Conservation (phyloP, 2,888 invertebrate species). For the Nomada fucata region DNA sequence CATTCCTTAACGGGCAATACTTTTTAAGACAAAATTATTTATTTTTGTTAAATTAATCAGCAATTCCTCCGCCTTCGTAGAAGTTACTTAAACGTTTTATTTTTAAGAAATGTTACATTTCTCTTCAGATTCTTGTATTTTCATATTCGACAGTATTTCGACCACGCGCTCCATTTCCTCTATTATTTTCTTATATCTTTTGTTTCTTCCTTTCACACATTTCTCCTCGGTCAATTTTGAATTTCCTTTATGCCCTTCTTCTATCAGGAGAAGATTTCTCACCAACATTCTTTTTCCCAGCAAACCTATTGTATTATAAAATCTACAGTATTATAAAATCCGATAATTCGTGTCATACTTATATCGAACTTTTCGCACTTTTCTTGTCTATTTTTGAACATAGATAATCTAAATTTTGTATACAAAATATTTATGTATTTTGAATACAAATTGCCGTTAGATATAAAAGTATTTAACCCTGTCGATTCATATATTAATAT, state of each 20-base stretch:
- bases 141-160: slow-evolving; percentile 25
- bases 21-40: neutral
- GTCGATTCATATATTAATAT: no score
- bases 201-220: neutral
- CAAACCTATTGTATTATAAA: no score
- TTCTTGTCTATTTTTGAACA: neutral
- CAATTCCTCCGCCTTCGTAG: neutral
- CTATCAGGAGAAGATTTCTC: slow-evolving; percentile 2
- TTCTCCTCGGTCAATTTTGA: slow-evolving; percentile 29
- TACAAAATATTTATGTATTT: no score
- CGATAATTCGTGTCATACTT: neutral
- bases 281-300: neutral
- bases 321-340: neutral
- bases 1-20: neutral
- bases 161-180: slow-evolving; percentile 16
- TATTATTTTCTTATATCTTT: slow-evolving; percentile 29
- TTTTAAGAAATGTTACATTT: slow-evolving; percentile 6
- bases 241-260: slow-evolving; percentile 21
- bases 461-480: no score
- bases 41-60: neutral
- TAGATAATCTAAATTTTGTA: neutral
- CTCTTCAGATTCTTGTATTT: slow-evolving; percentile 28
- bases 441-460: no score
- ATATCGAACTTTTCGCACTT: no score
- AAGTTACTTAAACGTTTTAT: neutral